A percentile compares a stretch with the other conserved stretches of the same genome.
Evolutionary conservation across 2,888 invertebrate genomes (phyloP).

Genomic region (Thysanoteuthis rhombus): DNA sequence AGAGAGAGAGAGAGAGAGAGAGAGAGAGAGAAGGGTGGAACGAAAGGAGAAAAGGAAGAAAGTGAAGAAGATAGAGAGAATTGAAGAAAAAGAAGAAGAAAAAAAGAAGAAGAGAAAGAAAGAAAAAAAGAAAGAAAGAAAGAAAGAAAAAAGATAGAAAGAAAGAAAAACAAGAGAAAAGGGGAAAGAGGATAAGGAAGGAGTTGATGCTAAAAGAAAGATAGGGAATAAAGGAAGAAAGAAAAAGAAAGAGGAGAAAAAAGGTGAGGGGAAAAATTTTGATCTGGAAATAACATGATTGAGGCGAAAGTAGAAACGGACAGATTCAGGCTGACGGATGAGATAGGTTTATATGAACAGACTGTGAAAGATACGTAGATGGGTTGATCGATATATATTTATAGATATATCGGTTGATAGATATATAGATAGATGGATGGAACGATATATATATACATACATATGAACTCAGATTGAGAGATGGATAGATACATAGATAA

Average conservation of each 20-base stretch:
- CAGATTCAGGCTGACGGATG: too few species aligned
- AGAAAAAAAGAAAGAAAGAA: neutral
- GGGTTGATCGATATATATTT: too few species aligned
- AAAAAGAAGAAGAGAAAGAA: neutral
- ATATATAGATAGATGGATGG: neutral
- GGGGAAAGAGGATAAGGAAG: neutral
- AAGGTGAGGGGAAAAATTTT: too few species aligned
- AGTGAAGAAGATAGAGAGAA: neutral
- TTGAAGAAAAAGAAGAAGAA: neutral
- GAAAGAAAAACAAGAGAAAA: too few species aligned
- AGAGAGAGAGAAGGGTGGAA: neutral
- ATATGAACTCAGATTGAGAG: neutral
- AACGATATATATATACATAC: neutral
- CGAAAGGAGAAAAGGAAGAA: neutral
- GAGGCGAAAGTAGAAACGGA: too few species aligned
- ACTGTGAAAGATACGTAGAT: too few species aligned
- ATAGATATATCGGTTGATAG: neutral
- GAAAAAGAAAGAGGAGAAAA: too few species aligned
- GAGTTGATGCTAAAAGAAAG: too few species aligned
- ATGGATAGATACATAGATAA: neutral
- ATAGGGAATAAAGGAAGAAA: too few species aligned
- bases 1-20: neutral
- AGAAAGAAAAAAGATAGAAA: too few species aligned
- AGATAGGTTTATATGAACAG: too few species aligned
- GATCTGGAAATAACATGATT: too few species aligned